Percentiles rank a stretch among this genome's conserved stretches.
Conservation (phyloP, 1,140 invertebrate genomes). For the Drosophila burlai region DNA sequence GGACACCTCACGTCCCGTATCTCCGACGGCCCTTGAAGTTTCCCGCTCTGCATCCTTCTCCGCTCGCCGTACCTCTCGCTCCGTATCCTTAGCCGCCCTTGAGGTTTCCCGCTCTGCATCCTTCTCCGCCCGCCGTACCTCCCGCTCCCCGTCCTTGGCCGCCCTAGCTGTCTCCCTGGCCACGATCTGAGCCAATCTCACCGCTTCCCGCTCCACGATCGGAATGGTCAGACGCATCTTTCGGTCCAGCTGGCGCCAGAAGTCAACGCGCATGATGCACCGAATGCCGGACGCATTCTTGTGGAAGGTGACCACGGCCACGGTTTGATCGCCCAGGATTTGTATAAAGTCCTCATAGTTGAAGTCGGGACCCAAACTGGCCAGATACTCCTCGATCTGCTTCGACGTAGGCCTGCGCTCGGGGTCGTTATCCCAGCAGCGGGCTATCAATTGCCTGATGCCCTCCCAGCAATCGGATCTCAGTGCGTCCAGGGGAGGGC, state of each 20-base stretch:
- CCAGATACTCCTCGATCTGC: constrained; percentile 2
- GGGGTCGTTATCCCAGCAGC: constrained; percentile 7
- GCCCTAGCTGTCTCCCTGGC: constrained; percentile 1
- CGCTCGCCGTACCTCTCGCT: neutral
- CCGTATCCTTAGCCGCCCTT: constrained; percentile 10
- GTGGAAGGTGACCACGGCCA: constrained; percentile 15
- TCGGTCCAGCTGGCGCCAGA: neutral
- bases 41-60: neutral
- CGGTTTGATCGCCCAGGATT: constrained; percentile 2
- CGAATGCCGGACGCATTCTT: constrained; percentile 1
- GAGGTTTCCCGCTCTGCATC: neutral
- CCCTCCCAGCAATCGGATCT: constrained; percentile 20
- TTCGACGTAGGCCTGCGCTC: neutral
- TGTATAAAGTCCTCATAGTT: constrained; percentile 15
- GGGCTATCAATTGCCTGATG: constrained; percentile 4
- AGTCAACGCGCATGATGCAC: neutral
- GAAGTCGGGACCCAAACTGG: neutral
- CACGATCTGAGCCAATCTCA: neutral
- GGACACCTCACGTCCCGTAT: neutral
- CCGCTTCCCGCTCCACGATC: neutral
- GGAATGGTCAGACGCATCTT: neutral
- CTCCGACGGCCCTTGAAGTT: neutral
- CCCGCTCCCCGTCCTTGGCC: constrained; percentile 2
- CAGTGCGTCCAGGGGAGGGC: neutral
- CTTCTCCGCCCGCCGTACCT: neutral